These are phyloP conservation scores for Myxocyprinus asiaticus DNA, from an alignment of 2,113 vertebrate genomes.

Conservation along the genomic window DNA sequence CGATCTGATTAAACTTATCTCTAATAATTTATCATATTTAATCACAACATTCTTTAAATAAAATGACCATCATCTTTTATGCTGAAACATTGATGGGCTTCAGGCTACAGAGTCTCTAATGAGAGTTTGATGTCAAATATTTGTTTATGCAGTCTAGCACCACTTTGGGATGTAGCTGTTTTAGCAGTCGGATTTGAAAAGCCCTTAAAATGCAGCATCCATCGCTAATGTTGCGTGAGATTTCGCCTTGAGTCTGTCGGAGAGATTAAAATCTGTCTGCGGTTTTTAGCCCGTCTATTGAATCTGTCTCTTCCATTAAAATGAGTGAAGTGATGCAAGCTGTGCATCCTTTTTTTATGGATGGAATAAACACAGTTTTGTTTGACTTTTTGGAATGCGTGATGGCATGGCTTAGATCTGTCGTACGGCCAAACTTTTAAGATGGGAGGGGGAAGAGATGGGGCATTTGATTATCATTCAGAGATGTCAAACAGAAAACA, in stretches of 20 bases:
- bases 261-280: conserved; percentile 17
- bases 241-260: conserved; percentile 18
- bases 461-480: neutral
- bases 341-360: neutral
- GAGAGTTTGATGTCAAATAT: conserved; percentile 25
- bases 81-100: neutral
- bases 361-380: neutral
- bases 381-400: neutral
- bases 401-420: too few species aligned
- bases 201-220: conserved; percentile 22
- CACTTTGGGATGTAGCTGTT: conserved; percentile 1
- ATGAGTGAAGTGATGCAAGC: neutral
- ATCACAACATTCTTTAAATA: neutral
- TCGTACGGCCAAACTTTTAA: neutral
- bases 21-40: neutral
- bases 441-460: neutral
- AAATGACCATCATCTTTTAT: conserved; percentile 10
- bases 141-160: neutral
- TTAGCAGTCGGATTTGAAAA: conserved; percentile 17
- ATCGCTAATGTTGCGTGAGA: conserved; percentile 28
- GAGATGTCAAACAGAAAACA: neutral
- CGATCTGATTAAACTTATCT: neutral
- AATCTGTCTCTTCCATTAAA: conserved; percentile 17
- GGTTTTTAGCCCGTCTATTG: neutral
- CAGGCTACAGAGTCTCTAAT: conserved; percentile 31